These are phyloP conservation scores for Novumbra hubbsi DNA, from an alignment of 2,797 vertebrate species.

Conservation along the genomic window DNA sequence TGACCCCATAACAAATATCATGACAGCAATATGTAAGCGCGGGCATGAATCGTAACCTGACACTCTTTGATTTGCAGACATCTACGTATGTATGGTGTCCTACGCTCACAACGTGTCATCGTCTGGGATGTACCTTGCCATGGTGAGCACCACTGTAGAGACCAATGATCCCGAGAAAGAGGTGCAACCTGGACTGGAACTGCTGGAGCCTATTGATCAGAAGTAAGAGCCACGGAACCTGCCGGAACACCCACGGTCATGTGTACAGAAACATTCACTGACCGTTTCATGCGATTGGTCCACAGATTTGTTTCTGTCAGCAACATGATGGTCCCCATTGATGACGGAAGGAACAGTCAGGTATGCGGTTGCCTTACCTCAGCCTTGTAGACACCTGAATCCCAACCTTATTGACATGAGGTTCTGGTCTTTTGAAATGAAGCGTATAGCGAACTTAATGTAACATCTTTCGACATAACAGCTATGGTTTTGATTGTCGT, in stretches of 20 bases:
- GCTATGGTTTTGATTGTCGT: background rate
- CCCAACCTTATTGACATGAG: background rate
- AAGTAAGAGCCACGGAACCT: conserved; percentile 57
- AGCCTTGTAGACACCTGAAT: background rate
- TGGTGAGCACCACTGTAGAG: conserved; percentile 72
- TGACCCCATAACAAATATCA: background rate
- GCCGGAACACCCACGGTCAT: background rate
- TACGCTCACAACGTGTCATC: conserved; percentile 69
- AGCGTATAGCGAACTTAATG: too few relatives aligned
- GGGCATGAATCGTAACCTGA: background rate
- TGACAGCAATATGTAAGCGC: background rate
- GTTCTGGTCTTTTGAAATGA: background rate
- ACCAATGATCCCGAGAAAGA: conserved; percentile 76
- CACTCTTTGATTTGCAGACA: conserved; percentile 57
- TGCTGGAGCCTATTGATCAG: conserved; percentile 75
- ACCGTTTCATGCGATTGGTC: background rate
- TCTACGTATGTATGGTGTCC: conserved; percentile 76
- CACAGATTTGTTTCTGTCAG: conserved; percentile 70
- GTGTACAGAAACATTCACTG: background rate
- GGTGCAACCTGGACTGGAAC: conserved; percentile 69
- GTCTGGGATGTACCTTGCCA: conserved; percentile 75
- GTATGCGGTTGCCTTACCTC: conserved; percentile 41
- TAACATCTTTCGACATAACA: background rate
- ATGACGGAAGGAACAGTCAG: conserved; percentile 74
- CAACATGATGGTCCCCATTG: conserved; percentile 63